Conservation (phyloP, 2,888 invertebrate genomes). For the Erebia aethiops region DNA sequence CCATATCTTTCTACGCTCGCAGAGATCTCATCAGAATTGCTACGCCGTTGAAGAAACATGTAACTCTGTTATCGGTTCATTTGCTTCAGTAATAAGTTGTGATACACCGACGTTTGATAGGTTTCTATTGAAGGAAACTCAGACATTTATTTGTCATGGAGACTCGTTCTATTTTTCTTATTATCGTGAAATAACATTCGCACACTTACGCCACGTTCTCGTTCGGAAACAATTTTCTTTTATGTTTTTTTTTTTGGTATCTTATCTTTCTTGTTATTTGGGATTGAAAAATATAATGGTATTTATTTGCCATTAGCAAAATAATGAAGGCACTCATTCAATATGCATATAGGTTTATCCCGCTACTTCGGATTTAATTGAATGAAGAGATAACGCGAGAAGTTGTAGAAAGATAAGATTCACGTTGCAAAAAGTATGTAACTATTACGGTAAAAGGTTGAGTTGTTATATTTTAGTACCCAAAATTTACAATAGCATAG, state of each 20-base stretch:
- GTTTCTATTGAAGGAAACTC: conserved; percentile 62
- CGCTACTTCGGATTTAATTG: too few relatives aligned
- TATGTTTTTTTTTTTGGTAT: conserved; percentile 13
- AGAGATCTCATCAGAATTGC: conserved; percentile 52
- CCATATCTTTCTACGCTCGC: conserved; percentile 36
- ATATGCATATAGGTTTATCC: too few relatives aligned
- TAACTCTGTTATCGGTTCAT: conserved; percentile 66
- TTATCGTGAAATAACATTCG: conserved; percentile 22
- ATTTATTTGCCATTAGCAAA: neutral
- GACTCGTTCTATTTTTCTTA: conserved; percentile 28
- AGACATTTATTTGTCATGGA: conserved; percentile 40
- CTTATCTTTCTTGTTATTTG: conserved; percentile 1
- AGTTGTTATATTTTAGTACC: too few relatives aligned
- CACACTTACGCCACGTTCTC: conserved; percentile 13
- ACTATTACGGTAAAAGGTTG: too few relatives aligned
- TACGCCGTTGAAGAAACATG: conserved; percentile 50
- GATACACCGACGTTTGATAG: conserved; percentile 60
- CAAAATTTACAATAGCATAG: too few relatives aligned
- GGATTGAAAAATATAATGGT: conserved; percentile 8
- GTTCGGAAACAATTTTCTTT: conserved; percentile 14
- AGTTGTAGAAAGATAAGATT: too few relatives aligned
- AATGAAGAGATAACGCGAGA: too few relatives aligned
- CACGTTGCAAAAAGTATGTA: too few relatives aligned
- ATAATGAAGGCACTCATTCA: neutral
- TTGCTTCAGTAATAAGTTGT: conserved; percentile 67